Conservation (phyloP, 1,140 invertebrate genomes). For the Saccostrea cuccullata region DNA sequence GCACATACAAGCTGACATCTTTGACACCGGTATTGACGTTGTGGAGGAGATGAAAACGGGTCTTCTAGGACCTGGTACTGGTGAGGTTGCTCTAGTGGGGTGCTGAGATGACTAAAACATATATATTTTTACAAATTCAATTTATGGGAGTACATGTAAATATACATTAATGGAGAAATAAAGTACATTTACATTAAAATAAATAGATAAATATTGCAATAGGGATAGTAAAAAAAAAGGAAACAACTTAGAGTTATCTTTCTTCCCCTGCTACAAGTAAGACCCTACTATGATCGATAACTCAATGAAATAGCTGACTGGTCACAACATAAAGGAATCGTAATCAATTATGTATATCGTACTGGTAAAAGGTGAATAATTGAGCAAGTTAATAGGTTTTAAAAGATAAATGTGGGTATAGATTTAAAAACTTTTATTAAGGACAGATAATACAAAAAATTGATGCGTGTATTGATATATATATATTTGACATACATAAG, state of each 20-base stretch:
- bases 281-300: background rate
- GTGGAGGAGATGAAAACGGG: background rate
- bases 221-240: no score
- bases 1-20: background rate
- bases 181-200: no score
- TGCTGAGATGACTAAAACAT: slow-evolving; percentile 8
- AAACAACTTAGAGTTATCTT: slow-evolving; percentile 36
- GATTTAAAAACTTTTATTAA: background rate
- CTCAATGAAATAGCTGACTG: background rate
- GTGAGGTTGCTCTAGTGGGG: background rate
- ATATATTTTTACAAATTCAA: no score
- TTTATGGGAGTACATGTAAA: no score
- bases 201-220: no score
- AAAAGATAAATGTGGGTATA: background rate
- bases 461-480: no score
- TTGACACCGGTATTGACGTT: background rate
- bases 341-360: background rate
- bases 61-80: background rate
- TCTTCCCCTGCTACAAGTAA: background rate
- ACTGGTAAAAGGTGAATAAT: background rate
- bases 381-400: background rate
- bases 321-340: background rate
- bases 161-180: background rate
- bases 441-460: no score
- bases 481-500: no score